Percentiles rank a stretch among this genome's conserved stretches.
Evolutionary conservation across 2,888 invertebrate species (phyloP).

Genomic region (Odontothrips loti): DNA sequence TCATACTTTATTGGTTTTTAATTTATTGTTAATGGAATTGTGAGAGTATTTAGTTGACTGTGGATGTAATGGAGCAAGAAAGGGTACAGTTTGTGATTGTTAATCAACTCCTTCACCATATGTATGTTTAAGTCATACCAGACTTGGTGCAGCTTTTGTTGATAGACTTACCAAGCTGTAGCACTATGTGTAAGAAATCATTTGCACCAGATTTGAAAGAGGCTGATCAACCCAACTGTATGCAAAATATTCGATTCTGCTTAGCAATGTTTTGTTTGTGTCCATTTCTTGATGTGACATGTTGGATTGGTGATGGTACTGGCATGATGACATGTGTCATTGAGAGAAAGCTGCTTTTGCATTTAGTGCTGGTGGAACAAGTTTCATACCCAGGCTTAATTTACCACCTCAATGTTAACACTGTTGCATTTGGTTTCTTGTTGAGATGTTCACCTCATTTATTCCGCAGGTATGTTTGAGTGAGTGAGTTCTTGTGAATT

Average conservation of each 20-base stretch:
- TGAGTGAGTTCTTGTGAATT: conserved; percentile 7
- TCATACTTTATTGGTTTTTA: conserved; percentile 27
- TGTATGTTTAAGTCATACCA: background rate
- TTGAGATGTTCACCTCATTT: conserved; percentile 1
- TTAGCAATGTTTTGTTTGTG: background rate
- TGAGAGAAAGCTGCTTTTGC: background rate
- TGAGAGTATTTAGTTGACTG: conserved; percentile 13
- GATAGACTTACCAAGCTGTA: conserved; percentile 19
- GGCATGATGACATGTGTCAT: background rate
- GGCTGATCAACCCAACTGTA: conserved; percentile 5
- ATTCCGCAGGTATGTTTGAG: background rate
- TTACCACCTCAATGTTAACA: conserved; percentile 15
- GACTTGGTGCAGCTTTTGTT: conserved; percentile 15
- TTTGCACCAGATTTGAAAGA: background rate
- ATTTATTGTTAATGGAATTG: conserved; percentile 21
- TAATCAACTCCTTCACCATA: background rate
- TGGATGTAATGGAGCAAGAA: conserved; percentile 11
- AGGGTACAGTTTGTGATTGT: conserved; percentile 3
- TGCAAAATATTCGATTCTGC: background rate
- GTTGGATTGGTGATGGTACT: conserved; percentile 1
- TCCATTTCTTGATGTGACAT: background rate
- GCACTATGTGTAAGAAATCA: conserved; percentile 4
- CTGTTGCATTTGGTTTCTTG: conserved; percentile 4
- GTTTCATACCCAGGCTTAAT: background rate
- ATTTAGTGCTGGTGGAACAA: background rate